Evolutionary conservation across 2,888 invertebrate species (phyloP), one percentile per base, ranked within the genome.

Genomic region (Polyommatus iphigenia): DNA sequence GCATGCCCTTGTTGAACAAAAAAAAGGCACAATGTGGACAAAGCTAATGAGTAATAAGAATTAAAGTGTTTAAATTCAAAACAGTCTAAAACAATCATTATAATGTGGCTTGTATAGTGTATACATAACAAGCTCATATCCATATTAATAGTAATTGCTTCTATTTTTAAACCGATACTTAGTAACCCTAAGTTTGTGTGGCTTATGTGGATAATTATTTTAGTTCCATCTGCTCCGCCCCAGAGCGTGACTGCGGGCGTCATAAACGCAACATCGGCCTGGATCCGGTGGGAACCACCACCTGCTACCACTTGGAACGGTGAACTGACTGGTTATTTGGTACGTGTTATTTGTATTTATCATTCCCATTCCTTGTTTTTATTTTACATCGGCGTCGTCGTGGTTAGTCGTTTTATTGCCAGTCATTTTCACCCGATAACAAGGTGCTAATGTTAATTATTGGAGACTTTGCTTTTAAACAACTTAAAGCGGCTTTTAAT

Each of bases 301-400:
- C 96, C 96, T 79, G 95, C 95, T 78, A 95, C 94, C 82, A 95
- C 96, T 82, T 96, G 97, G 89, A 97, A 98, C 87, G 98, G 98
- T 73, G 95, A 96, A 85, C 95, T 99, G 77, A 95, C 96, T 78
- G 98, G 98, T 77, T 99, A 99, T 91, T 96, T 97, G 95, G 98
- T 98, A 90, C 95, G 95, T 88, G 81, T 85, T 80, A 78, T 78
- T 78, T 77, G 72, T 62, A 67, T 80, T 77, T 78, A 71, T 24
- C 67, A 54, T 76, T 75, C 32, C 50, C 32, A 50, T 76, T 78
- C 71, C 77, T 78, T 77, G 57, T 79, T 77, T 77, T 79, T 78
- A 79, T 80, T 78, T 29, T 76, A 29, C 24, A 54, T 62, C 5
- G 15, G 67, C 18, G 15, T 1, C 8, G 8, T 62, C 0, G 62